Percentiles rank a stretch among this genome's conserved stretches.
These are phyloP conservation scores for Empis stercorea DNA, from an alignment of 2,888 invertebrate genomes.

Conservation along the genomic window DNA sequence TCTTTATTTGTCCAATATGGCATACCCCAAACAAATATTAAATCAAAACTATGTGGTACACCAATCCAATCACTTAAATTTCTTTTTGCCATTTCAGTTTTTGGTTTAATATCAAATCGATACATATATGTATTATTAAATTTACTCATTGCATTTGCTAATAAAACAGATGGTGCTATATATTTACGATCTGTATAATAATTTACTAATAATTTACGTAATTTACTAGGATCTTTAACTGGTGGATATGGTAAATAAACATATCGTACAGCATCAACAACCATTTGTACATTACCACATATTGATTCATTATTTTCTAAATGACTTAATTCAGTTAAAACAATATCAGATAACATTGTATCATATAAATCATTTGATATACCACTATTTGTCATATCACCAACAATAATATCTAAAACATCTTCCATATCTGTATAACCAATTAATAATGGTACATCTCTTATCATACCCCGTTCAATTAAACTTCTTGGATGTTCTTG, in stretches of 20 bases:
- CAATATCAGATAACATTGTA: conserved; percentile 48
- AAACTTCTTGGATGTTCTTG: conserved; percentile 50
- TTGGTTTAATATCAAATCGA: conserved; percentile 62
- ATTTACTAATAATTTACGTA: conserved; percentile 53
- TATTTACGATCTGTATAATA: conserved; percentile 65
- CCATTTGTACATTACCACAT: conserved; percentile 49
- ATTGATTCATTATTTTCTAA: conserved; percentile 41
- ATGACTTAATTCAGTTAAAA: conserved; percentile 46
- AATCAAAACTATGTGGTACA: conserved; percentile 70
- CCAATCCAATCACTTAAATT: conserved; percentile 64
- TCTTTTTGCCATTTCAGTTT: conserved; percentile 47
- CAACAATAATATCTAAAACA: conserved; percentile 48
- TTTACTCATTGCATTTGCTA: conserved; percentile 51
- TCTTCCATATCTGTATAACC: conserved; percentile 77
- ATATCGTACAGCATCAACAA: conserved; percentile 61
- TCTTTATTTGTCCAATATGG: conserved; percentile 54
- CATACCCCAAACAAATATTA: conserved; percentile 70
- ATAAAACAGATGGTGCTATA: conserved; percentile 54
- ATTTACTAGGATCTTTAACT: conserved; percentile 44
- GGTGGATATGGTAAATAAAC: conserved; percentile 60
- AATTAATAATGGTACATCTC: conserved; percentile 58
- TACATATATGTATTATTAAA: conserved; percentile 50
- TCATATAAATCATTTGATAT: conserved; percentile 43
- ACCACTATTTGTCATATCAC: conserved; percentile 45
- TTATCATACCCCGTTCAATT: conserved; percentile 47